phyloP scores from a whole-genome alignment of 2,888 invertebrate species.

The Acleris holmiana region DNA sequence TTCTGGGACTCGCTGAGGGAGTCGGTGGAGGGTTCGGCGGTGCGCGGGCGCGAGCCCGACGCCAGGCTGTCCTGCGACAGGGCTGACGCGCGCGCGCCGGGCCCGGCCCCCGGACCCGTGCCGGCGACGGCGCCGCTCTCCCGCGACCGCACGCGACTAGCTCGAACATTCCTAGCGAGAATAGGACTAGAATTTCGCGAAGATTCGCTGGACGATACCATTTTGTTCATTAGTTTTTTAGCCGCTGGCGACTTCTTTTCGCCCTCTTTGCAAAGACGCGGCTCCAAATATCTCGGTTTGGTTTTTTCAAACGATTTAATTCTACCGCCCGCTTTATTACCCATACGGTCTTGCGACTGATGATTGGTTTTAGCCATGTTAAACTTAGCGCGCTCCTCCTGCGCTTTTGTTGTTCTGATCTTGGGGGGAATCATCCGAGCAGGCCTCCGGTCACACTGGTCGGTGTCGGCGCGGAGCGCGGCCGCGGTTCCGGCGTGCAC shows the following conservation, averaged over 20 bases:
- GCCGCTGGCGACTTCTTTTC: conserved; percentile 52
- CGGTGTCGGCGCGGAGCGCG: conserved; percentile 47
- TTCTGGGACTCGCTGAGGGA: conserved; percentile 71
- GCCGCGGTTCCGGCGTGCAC: conserved; percentile 45
- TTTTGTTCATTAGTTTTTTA: conserved; percentile 71
- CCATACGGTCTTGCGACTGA: conserved; percentile 52
- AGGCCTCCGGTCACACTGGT: conserved; percentile 49
- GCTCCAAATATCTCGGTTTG: conserved; percentile 87
- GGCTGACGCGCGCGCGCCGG: conserved; percentile 61
- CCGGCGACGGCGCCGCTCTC: conserved; percentile 40
- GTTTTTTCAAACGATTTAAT: conserved; percentile 61
- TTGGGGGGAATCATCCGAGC: conserved; percentile 50
- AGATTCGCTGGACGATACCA: conserved; percentile 86
- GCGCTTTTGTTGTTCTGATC: conserved; percentile 73
- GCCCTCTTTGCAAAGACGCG: conserved; percentile 59
- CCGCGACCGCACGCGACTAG: conserved; percentile 59
- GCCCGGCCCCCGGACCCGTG: conserved; percentile 16
- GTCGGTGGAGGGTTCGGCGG: conserved; percentile 78
- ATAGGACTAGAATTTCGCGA: conserved; percentile 89
- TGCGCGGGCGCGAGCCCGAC: conserved; percentile 69
- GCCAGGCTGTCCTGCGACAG: conserved; percentile 81
- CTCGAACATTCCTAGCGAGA: conserved; percentile 66
- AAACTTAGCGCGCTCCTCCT: conserved; percentile 71
- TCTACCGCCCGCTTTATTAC: conserved; percentile 41
- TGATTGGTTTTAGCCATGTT: conserved; percentile 62